phyloP scores from a whole-genome alignment of 2,113 vertebrate genomes.

The Rhinopomastus cyanomelas region DNA sequence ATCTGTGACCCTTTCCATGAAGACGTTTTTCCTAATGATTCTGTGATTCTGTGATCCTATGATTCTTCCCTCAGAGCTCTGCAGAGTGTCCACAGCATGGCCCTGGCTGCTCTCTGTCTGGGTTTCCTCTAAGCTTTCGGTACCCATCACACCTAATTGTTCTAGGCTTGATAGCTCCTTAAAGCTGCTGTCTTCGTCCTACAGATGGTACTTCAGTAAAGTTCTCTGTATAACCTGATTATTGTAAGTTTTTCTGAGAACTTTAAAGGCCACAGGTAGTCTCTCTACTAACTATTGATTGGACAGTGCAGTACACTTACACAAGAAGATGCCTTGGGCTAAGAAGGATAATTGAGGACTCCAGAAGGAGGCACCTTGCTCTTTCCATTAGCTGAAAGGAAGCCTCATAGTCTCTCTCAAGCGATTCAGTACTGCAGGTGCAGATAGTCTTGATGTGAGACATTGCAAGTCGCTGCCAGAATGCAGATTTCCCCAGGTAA shows the following conservation, averaged over 20 bases:
- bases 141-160: not conserved
- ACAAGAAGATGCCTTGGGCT: not conserved
- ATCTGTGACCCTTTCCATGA: too few species aligned
- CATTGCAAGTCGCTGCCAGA: not conserved
- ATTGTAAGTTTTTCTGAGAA: not conserved
- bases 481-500: not conserved
- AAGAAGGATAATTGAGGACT: not conserved
- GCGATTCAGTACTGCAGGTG: not conserved
- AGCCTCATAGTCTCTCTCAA: not conserved
- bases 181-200: not conserved
- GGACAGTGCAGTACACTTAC: not conserved
- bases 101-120: not conserved
- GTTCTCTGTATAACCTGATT: not conserved
- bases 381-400: not conserved
- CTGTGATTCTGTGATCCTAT: too few species aligned
- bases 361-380: not conserved
- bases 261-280: not conserved
- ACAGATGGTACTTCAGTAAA: not conserved
- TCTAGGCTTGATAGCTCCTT: not conserved
- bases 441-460: not conserved
- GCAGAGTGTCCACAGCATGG: rapidly evolving
- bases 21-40: too few species aligned
- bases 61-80: not conserved
- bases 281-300: not conserved
- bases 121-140: not conserved